Conservation (phyloP, 2,797 vertebrate genomes). For the Pangasius macronema region DNA sequence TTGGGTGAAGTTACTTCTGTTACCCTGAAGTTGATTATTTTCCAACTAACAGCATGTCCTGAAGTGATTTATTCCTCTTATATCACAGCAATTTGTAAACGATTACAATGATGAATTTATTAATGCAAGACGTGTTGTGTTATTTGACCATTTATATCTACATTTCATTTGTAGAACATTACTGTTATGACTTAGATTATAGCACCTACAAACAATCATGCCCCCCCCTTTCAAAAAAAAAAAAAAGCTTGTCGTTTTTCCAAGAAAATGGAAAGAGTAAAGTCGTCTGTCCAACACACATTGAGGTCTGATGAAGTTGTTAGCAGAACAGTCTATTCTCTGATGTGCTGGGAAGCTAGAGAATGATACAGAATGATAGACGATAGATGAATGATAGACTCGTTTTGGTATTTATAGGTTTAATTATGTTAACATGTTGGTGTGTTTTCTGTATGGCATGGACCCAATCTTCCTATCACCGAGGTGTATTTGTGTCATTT, state of each 20-base stretch:
- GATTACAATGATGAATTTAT: background rate
- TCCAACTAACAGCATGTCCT: background rate
- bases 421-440: background rate
- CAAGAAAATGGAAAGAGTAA: background rate
- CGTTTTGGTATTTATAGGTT: background rate
- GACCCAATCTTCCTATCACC: background rate
- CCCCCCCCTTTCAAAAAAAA: background rate
- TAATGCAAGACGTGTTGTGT: background rate
- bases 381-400: background rate
- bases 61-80: background rate
- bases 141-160: background rate
- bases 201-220: background rate
- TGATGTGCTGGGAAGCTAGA: background rate
- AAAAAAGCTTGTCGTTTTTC: background rate
- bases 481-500: background rate
- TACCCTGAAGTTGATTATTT: background rate
- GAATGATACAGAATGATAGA: background rate
- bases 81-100: background rate
- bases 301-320: background rate
- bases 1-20: background rate
- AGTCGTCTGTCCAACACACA: background rate
- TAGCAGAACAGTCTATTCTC: background rate
- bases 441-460: background rate
- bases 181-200: background rate
- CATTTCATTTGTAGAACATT: background rate